Conservation (phyloP, 1,140 invertebrate genomes). For the Camponotus vicinus region DNA sequence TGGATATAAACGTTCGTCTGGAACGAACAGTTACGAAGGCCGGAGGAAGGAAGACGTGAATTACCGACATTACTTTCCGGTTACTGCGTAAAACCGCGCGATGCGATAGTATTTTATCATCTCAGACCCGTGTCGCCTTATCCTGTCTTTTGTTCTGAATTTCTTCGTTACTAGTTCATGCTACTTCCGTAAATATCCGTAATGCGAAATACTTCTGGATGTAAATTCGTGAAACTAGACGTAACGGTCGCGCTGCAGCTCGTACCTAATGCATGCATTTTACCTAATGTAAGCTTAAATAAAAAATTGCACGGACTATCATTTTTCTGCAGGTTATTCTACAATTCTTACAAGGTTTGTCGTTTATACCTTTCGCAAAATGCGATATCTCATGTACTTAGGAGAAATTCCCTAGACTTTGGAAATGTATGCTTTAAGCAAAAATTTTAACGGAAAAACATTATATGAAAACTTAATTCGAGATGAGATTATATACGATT, state of each 20-base stretch:
- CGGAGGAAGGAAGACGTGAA: slow-evolving; percentile 40
- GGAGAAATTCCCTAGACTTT: background rate
- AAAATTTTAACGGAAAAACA: background rate
- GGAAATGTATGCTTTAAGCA: background rate
- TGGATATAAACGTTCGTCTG: slow-evolving; percentile 38
- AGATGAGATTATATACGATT: background rate
- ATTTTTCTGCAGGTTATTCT: slow-evolving; percentile 28
- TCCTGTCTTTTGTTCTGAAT: slow-evolving; percentile 51
- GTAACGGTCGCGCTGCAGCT: slow-evolving; percentile 38
- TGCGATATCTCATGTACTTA: background rate
- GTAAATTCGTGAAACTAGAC: slow-evolving; percentile 50
- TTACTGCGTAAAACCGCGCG: slow-evolving; percentile 39
- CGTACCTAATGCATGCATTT: slow-evolving; percentile 39
- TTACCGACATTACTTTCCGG: slow-evolving; percentile 47
- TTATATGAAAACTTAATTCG: slow-evolving; percentile 5
- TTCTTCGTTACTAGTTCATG: slow-evolving; percentile 47
- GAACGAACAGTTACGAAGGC: slow-evolving; percentile 32
- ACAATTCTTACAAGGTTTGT: slow-evolving; percentile 40
- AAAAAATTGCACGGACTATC: slow-evolving; percentile 35
- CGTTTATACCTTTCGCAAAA: slow-evolving; percentile 16
- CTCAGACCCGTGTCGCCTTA: slow-evolving; percentile 23
- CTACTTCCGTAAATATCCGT: slow-evolving; percentile 50
- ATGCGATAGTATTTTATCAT: slow-evolving; percentile 49
- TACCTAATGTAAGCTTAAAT: slow-evolving; percentile 51
- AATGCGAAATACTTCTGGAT: slow-evolving; percentile 52